Evolutionary conservation across 2,113 vertebrate species (phyloP).

Genomic region (Anoplopoma fimbria): DNA sequence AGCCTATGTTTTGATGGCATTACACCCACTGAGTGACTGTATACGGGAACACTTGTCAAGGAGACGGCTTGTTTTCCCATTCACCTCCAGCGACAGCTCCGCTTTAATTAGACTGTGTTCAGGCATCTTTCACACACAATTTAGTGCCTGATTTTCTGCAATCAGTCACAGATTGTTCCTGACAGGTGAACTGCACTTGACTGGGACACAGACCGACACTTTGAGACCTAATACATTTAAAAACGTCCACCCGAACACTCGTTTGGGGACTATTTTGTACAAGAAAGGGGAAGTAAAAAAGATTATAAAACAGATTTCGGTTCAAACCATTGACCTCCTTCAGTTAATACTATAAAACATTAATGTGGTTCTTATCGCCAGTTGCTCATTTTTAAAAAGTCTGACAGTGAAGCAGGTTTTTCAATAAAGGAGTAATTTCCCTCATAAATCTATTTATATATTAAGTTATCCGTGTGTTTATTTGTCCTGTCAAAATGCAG

Average conservation of each 20-base stretch:
- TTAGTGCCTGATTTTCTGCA: slow-evolving; percentile 65
- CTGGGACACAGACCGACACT: not conserved
- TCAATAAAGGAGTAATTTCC: not conserved
- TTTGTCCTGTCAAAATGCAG: not conserved
- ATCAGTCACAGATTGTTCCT: slow-evolving; percentile 58
- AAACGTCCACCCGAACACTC: not conserved
- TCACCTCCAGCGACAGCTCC: slow-evolving; percentile 64
- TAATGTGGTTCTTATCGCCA: not conserved
- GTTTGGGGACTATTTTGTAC: not conserved
- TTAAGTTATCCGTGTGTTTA: not conserved
- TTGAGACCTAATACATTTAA: not conserved
- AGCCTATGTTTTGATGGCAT: slow-evolving; percentile 67
- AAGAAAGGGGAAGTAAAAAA: not conserved
- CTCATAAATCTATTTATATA: too few relatives aligned
- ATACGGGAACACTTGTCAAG: slow-evolving; percentile 81
- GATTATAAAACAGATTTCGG: not conserved
- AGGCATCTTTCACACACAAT: slow-evolving; percentile 66
- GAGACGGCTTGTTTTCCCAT: slow-evolving; percentile 76
- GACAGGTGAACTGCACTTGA: slow-evolving; percentile 44
- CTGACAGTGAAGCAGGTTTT: not conserved
- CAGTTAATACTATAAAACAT: not conserved
- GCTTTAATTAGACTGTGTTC: slow-evolving; percentile 67
- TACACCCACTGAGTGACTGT: slow-evolving; percentile 66
- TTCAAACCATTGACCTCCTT: not conserved
- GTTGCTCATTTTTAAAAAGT: not conserved